A percentile compares a stretch with the other conserved stretches of the same genome.
Conservation (phyloP, 2,888 invertebrate genomes). For the Ectemnius continuus region DNA sequence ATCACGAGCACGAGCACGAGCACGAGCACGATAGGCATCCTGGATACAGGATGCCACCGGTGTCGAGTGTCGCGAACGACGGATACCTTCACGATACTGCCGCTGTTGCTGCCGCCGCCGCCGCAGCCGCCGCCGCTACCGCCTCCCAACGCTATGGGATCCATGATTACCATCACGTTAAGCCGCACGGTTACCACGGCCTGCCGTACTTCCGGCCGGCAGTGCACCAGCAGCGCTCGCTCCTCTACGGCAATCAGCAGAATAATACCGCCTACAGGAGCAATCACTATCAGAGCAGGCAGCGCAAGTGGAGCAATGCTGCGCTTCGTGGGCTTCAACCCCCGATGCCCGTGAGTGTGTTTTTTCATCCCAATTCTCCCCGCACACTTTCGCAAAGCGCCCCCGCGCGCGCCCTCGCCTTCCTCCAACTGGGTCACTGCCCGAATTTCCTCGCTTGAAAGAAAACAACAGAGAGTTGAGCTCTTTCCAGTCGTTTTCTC, state of each 20-base stretch:
- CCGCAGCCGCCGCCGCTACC: too few species aligned
- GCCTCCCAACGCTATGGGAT: slow-evolving; percentile 46
- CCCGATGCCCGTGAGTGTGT: slow-evolving; percentile 64
- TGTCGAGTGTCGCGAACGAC: slow-evolving; percentile 44
- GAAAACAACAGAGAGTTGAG: too few species aligned
- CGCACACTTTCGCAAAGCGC: background rate
- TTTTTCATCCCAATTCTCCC: background rate
- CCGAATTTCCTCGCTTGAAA: too few species aligned
- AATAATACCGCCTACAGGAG: slow-evolving; percentile 58
- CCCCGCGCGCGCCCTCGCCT: too few species aligned
- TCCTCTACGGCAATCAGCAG: slow-evolving; percentile 53
- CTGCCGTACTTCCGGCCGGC: slow-evolving; percentile 58
- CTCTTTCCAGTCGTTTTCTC: too few species aligned
- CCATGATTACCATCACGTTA: slow-evolving; percentile 50
- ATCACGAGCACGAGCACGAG: slow-evolving; percentile 51
- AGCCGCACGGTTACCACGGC: slow-evolving; percentile 41
- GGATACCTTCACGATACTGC: slow-evolving; percentile 42
- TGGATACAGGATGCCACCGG: slow-evolving; percentile 36
- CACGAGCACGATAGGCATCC: slow-evolving; percentile 39
- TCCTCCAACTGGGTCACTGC: too few species aligned
- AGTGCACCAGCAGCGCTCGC: slow-evolving; percentile 46
- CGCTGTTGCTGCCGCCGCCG: too few species aligned
- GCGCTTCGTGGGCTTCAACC: slow-evolving; percentile 66
- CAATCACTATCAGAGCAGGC: slow-evolving; percentile 56
- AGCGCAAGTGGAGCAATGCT: slow-evolving; percentile 67